Base-by-base conservation (phyloP, 2,888 invertebrate species). In the Diarsia mendica region DNA sequence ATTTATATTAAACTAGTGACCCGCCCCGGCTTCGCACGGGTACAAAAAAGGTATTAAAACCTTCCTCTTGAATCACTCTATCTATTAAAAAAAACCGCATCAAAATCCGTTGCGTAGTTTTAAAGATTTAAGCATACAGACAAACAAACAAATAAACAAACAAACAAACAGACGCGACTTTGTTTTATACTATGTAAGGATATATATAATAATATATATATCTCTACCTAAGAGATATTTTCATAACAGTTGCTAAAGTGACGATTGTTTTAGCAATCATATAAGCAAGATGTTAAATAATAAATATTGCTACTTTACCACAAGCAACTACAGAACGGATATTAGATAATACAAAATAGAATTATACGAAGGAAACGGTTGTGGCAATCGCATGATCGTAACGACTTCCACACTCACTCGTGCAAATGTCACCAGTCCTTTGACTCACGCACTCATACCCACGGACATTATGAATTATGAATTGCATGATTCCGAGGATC, bases 361-460 rank as follows among this genome's bases (percentile, higher is more conserved):
- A 67, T 67, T 13, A 44, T 63, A 55, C 33, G 48, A 83, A 71
- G 83, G 72, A 83, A 83, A 66, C 58, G 39, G 51, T 44, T 58
- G 65, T 63, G 13, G 58, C 60, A 77, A 63, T 73, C 61, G 51
- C 64, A 66, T 82, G 61, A 33, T 63, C 77, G 67, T 55, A 67
- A 68, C 39, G 51, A 61, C 67, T 66, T 68, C 65, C 60, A 66
- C 46, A 71, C 72, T 49, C 66, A 66, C 60, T 69, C 55, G 53
- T 61, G 73, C 66, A 84, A 84, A 80, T 84, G 75, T 84, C 80
- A 83, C 78, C 83, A 20, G 55, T 68, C 48, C 58, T 74, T 74
- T 80, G 66, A 70, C 66, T 73, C 65, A 46, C 33, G 49, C 63
- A 63, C 3, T 63, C n/a, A n/a, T 63, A 44, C 39, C 33, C 64